Evolutionary conservation across 2,888 invertebrate genomes (phyloP).

Genomic region (Tenthredo scrophulariae): DNA sequence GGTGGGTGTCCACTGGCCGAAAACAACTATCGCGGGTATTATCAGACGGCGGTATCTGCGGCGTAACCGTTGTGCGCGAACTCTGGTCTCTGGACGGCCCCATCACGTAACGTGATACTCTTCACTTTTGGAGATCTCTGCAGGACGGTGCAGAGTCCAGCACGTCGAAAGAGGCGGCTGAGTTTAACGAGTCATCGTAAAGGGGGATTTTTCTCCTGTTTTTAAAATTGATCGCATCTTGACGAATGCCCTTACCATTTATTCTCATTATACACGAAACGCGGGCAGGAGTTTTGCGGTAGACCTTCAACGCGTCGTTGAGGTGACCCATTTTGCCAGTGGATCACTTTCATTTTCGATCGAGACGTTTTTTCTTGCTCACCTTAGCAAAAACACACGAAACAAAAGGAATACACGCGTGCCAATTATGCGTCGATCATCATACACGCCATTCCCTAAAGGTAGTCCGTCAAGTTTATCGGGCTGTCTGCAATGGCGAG

Average conservation of each 20-base stretch:
- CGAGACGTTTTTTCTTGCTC: constrained; percentile 14
- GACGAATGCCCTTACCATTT: constrained; percentile 12
- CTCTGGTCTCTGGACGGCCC: constrained; percentile 9
- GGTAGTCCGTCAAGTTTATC: constrained; percentile 40
- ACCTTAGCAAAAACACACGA: constrained; percentile 16
- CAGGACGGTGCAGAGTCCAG: background rate
- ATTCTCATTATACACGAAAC: background rate
- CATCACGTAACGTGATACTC: constrained; percentile 38
- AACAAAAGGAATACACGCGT: constrained; percentile 27
- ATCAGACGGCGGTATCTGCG: constrained; percentile 35
- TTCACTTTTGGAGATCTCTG: constrained; percentile 32
- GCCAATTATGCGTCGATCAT: constrained; percentile 23
- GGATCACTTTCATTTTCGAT: constrained; percentile 46
- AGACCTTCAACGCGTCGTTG: constrained; percentile 38
- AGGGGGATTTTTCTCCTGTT: background rate
- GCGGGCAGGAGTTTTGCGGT: constrained; percentile 14
- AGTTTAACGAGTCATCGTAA: constrained; percentile 11
- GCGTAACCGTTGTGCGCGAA: constrained; percentile 14
- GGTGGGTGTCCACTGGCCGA: constrained; percentile 32
- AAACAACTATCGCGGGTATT: background rate
- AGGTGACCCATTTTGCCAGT: constrained; percentile 44
- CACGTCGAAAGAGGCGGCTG: background rate
- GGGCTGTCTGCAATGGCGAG: background rate
- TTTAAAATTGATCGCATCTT: constrained; percentile 18
- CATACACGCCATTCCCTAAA: background rate